phyloP scores from a whole-genome alignment of 2,113 vertebrate species.

The Balaeniceps rex region DNA sequence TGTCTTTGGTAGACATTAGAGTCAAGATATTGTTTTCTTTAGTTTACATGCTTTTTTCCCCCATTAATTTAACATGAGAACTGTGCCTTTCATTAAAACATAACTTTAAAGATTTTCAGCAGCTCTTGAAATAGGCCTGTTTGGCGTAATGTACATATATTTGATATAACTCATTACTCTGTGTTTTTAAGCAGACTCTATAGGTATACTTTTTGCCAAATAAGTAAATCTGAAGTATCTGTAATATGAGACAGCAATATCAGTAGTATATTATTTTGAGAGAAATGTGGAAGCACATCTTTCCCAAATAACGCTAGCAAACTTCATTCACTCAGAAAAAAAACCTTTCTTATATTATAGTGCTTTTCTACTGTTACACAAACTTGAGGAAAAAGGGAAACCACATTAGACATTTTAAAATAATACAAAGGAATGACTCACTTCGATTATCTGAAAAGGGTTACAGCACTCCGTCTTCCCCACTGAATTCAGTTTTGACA shows the following conservation, averaged over 20 bases:
- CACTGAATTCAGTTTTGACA: background rate
- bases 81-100: background rate
- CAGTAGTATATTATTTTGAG: slow-evolving; percentile 15
- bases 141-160: background rate
- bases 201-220: background rate
- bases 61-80: background rate
- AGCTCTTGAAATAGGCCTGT: background rate
- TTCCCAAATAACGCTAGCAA: background rate
- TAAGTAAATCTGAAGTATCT: slow-evolving; percentile 25
- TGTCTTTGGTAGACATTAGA: background rate
- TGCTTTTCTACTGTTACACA: background rate
- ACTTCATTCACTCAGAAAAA: background rate
- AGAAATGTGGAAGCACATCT: background rate
- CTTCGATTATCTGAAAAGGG: background rate
- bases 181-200: background rate
- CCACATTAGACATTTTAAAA: background rate
- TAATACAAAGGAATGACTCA: background rate
- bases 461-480: background rate
- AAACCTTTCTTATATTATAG: background rate
- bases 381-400: background rate
- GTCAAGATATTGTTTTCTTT: background rate
- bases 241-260: background rate
- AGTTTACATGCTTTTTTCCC: background rate
- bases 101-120: background rate
- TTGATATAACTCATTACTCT: background rate